These are phyloP conservation scores for Daubentonia madagascariensis DNA, from an alignment of 2,113 vertebrate genomes.

Conservation along the genomic window DNA sequence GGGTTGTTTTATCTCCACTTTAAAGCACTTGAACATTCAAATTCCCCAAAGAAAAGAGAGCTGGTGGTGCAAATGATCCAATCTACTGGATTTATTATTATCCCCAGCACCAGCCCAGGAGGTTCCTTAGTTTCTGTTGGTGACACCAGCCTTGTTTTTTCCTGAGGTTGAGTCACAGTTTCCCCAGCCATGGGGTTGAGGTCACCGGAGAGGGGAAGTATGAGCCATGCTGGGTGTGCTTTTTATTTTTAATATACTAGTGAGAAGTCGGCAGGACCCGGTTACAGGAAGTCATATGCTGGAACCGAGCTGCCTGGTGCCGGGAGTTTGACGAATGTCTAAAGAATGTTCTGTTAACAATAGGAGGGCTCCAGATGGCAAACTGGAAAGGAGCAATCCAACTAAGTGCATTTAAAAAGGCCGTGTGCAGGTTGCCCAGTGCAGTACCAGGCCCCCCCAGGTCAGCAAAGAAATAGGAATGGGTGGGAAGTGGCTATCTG, in stretches of 20 bases:
- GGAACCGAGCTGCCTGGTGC: background rate
- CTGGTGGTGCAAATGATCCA: conserved; percentile 41
- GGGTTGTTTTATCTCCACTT: conserved; percentile 72
- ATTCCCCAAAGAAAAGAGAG: conserved; percentile 65
- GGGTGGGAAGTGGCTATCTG: background rate
- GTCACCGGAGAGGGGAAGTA: conserved; percentile 58
- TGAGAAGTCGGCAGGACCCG: background rate
- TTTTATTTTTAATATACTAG: conserved; percentile 60
- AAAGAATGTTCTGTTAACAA: conserved; percentile 40
- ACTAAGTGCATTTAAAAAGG: background rate
- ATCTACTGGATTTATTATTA: conserved; percentile 73
- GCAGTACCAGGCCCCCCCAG: background rate
- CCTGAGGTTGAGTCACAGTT: conserved; percentile 68
- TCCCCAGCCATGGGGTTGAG: conserved; percentile 61
- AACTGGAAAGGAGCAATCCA: conserved; percentile 15
- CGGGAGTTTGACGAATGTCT: conserved; percentile 43
- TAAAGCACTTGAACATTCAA: conserved; percentile 68
- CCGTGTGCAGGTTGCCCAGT: background rate
- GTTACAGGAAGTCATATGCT: conserved; percentile 39
- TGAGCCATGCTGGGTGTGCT: conserved; percentile 40
- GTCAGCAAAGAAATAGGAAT: background rate
- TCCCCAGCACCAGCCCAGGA: conserved; percentile 40
- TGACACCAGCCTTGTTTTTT: conserved; percentile 66
- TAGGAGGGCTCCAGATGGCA: conserved; percentile 26
- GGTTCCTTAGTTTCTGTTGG: conserved; percentile 52